Evolutionary conservation across 1,140 invertebrate genomes (phyloP).

Genomic region (Gonioctena quinquepunctata): DNA sequence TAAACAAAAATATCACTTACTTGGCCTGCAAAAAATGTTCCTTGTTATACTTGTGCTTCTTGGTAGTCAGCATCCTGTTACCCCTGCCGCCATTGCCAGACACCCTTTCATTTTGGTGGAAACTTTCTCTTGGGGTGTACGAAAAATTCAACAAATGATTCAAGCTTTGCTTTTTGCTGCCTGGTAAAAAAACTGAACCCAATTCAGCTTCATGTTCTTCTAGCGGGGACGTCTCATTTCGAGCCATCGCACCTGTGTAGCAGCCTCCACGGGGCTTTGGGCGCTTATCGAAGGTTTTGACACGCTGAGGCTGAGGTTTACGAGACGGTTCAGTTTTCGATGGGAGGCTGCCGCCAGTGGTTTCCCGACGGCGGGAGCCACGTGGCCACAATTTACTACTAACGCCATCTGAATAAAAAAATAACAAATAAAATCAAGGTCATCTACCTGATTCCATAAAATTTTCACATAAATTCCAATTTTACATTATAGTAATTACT

Average conservation of each 20-base stretch:
- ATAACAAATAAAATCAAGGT: too few relatives aligned
- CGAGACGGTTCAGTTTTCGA: slow-evolving; percentile 65
- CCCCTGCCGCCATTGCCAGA: slow-evolving; percentile 23
- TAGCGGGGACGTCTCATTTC: slow-evolving; percentile 73
- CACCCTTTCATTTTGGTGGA: slow-evolving; percentile 27
- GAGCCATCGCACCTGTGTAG: slow-evolving; percentile 58
- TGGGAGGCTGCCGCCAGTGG: slow-evolving; percentile 57
- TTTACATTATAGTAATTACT: too few relatives aligned
- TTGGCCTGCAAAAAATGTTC: slow-evolving; percentile 93
- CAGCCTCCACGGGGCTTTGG: slow-evolving; percentile 71
- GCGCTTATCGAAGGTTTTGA: slow-evolving; percentile 72
- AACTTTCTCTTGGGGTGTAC: slow-evolving; percentile 67
- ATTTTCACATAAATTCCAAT: too few relatives aligned
- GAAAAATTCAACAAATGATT: slow-evolving; percentile 91
- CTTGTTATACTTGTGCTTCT: slow-evolving; percentile 80
- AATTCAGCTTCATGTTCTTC: slow-evolving; percentile 70
- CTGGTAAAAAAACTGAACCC: slow-evolving; percentile 78
- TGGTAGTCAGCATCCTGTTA: slow-evolving; percentile 55
- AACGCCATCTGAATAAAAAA: slow-evolving; percentile 58
- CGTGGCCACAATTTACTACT: slow-evolving; percentile 66
- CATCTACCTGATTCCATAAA: too few relatives aligned
- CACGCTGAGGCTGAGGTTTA: slow-evolving; percentile 66
- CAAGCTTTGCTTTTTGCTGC: slow-evolving; percentile 89
- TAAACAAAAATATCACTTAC: slow-evolving; percentile 66
- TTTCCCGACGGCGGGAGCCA: slow-evolving; percentile 67